Conservation (phyloP, 2,888 invertebrate species). For the Cerastis rubricosa region DNA sequence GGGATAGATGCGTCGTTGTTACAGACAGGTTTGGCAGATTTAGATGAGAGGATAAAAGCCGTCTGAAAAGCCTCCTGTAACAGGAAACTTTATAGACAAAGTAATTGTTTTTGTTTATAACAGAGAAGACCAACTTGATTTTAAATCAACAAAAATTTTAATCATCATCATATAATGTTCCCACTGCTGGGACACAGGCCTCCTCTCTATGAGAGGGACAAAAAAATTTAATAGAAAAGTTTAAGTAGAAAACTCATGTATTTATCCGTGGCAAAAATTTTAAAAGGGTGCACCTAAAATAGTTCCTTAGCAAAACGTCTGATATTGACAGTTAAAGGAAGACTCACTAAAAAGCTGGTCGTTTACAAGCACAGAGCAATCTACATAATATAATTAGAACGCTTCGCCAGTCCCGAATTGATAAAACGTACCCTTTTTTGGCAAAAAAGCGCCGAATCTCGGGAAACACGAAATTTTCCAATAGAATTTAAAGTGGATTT, state of each 20-base stretch:
- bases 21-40: neutral
- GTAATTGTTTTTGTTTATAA: neutral
- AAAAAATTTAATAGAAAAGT: neutral
- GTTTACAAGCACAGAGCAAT: slow-evolving; percentile 54
- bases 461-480: slow-evolving; percentile 62
- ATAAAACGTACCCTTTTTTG: slow-evolving; percentile 67
- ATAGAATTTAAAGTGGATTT: slow-evolving; percentile 68
- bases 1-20: neutral
- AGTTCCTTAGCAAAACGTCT: slow-evolving; percentile 1
- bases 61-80: slow-evolving; percentile 22
- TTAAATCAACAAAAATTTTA: too few species aligned
- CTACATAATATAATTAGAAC: slow-evolving; percentile 71
- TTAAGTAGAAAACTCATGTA: neutral
- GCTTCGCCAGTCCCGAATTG: slow-evolving; percentile 60
- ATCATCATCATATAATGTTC: too few species aligned
- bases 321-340: slow-evolving; percentile 37
- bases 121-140: neutral
- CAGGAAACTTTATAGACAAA: slow-evolving; percentile 15
- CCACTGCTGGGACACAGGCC: too few species aligned
- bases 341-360: slow-evolving; percentile 16
- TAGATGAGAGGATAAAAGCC: neutral
- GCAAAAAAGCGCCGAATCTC: slow-evolving; percentile 57
- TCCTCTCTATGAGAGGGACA: too few species aligned
- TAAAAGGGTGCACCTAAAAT: neutral
- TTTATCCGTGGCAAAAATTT: neutral